A percentile compares a stretch with the other conserved stretches of the same genome.
These are phyloP conservation scores for Standfussiana lucernea DNA, from an alignment of 2,888 invertebrate genomes.

Conservation along the genomic window DNA sequence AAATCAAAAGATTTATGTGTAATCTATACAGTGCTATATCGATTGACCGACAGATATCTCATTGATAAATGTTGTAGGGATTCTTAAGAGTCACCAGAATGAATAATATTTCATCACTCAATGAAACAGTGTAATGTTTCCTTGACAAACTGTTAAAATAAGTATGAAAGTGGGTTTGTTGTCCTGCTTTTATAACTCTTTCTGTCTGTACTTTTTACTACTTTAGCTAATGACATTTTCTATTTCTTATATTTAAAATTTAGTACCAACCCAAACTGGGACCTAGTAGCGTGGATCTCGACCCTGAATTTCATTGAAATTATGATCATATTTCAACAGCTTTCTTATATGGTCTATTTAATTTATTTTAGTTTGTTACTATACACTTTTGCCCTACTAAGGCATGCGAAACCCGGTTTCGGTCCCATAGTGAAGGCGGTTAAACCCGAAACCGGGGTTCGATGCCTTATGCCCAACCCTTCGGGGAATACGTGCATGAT, in stretches of 20 bases:
- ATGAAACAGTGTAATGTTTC: background rate
- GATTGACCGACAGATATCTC: slow-evolving; percentile 32
- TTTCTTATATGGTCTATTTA: background rate
- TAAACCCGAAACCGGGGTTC: too few relatives aligned
- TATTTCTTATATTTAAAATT: background rate
- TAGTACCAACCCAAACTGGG: background rate
- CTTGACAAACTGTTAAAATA: background rate
- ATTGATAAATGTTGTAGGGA: slow-evolving; percentile 36
- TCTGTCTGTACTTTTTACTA: background rate
- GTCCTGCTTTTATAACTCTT: background rate
- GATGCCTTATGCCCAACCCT: too few relatives aligned
- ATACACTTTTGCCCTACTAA: background rate
- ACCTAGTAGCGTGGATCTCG: background rate
- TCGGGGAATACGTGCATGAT: background rate
- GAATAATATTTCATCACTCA: background rate
- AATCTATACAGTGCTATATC: slow-evolving; percentile 36
- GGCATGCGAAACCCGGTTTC: too few relatives aligned
- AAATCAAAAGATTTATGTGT: slow-evolving; percentile 24
- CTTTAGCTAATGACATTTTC: background rate
- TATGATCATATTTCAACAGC: background rate
- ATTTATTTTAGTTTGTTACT: background rate
- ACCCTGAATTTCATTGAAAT: background rate
- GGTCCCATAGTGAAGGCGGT: too few relatives aligned
- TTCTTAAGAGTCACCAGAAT: background rate
- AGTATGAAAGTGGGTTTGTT: background rate